Percentiles rank a stretch among this genome's conserved stretches.
Conservation (phyloP, 1,140 invertebrate species). For the Drosophila takahashii region DNA sequence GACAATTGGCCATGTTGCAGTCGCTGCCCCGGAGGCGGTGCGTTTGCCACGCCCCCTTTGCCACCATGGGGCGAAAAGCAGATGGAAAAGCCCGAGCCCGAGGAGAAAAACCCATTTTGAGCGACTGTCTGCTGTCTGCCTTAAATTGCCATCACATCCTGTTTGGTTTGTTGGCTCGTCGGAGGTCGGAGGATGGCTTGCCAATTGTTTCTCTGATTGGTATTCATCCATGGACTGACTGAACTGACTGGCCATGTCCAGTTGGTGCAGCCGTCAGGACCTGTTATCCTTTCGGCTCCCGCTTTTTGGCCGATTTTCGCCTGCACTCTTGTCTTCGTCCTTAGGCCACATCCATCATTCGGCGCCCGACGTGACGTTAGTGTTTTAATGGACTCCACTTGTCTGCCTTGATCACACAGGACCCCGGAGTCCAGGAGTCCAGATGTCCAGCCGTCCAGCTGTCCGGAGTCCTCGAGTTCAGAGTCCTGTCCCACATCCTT, state of each 20-base stretch:
- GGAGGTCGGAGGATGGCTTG: constrained; percentile 21
- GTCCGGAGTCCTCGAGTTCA: constrained; percentile 11
- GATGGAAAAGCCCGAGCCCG: constrained; percentile 12
- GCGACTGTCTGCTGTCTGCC: constrained; percentile 77
- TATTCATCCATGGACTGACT: constrained; percentile 64
- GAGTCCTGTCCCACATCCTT: constrained; percentile 24
- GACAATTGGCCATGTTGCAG: constrained; percentile 67
- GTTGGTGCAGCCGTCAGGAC: constrained; percentile 46
- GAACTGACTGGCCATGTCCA: constrained; percentile 26
- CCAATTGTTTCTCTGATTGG: constrained; percentile 81
- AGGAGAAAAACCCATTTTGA: constrained; percentile 50
- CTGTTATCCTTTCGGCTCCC: constrained; percentile 13
- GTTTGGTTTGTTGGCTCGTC: constrained; percentile 5
- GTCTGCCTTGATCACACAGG: constrained; percentile 77
- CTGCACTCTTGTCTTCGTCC: constrained; percentile 65
- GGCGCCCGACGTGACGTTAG: constrained; percentile 75
- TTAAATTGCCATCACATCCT: constrained; percentile 84
- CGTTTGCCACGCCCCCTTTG: constrained; percentile 8
- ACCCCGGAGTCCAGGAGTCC: constrained; percentile 3
- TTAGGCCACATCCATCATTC: constrained; percentile 78
- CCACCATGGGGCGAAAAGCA: constrained; percentile 23
- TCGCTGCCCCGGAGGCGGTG: constrained; percentile 19
- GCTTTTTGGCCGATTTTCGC: constrained; percentile 55
- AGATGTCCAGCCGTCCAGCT: background rate
- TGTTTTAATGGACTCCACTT: constrained; percentile 83